phyloP scores from a whole-genome alignment of 2,888 invertebrate species.

The Acronicta aceris region DNA sequence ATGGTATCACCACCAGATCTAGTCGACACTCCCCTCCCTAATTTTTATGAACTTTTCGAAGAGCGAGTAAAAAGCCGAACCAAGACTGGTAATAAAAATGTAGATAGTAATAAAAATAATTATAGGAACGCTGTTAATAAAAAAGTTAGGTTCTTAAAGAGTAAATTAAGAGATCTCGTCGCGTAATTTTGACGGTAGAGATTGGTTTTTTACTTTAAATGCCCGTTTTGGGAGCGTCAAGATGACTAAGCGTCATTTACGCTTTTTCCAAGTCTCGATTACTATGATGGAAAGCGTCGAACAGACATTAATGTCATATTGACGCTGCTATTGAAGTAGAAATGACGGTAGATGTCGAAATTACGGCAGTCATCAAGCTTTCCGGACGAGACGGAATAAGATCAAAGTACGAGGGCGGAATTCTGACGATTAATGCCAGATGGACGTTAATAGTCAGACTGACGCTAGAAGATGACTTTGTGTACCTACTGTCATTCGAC shows the following conservation, averaged over 20 bases:
- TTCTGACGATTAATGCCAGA: too few species aligned
- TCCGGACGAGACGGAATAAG: too few species aligned
- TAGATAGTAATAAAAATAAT: slow-evolving; percentile 69
- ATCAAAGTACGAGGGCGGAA: too few species aligned
- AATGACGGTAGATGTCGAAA: not conserved
- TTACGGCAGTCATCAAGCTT: not conserved
- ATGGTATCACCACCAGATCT: slow-evolving; percentile 45
- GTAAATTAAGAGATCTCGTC: slow-evolving; percentile 81
- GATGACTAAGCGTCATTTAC: not conserved
- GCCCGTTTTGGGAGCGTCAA: not conserved
- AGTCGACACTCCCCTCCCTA: slow-evolving; percentile 80
- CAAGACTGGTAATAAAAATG: slow-evolving; percentile 59
- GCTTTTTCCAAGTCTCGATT: not conserved
- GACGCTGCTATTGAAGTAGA: too few species aligned
- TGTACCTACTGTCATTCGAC: too few species aligned
- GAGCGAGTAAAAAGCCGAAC: slow-evolving; percentile 68
- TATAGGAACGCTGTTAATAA: slow-evolving; percentile 84
- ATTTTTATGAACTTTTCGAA: slow-evolving; percentile 82
- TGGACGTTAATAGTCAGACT: not conserved
- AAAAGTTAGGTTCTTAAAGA: slow-evolving; percentile 78
- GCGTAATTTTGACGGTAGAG: slow-evolving; percentile 58
- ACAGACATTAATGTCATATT: too few species aligned
- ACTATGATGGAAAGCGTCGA: not conserved
- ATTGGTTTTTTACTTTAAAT: not conserved
- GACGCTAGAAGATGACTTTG: not conserved